Evolutionary conservation across 2,888 invertebrate genomes (phyloP).

Genomic region (Tupiocoris notatus): DNA sequence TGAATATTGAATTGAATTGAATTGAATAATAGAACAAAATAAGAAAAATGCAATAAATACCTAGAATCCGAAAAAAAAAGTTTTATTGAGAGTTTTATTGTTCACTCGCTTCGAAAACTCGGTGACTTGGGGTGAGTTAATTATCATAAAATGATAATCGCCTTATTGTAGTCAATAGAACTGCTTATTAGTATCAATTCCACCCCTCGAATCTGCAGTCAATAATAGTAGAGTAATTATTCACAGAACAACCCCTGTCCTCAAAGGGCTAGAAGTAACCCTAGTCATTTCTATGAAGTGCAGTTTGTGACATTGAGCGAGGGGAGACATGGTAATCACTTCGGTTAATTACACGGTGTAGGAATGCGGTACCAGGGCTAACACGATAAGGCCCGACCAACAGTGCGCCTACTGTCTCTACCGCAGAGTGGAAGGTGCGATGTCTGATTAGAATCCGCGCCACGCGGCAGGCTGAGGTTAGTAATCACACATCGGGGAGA

Average conservation of each 20-base stretch:
- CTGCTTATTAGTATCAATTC: background rate
- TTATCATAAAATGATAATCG: too few species aligned
- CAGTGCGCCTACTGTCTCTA: background rate
- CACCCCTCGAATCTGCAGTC: background rate
- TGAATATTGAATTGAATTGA: too few species aligned
- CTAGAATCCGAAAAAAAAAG: too few species aligned
- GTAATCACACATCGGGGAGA: background rate
- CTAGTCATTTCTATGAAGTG: background rate
- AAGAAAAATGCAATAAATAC: too few species aligned
- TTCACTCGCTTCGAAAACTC: too few species aligned
- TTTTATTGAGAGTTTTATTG: too few species aligned
- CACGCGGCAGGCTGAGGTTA: background rate
- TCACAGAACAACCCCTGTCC: background rate
- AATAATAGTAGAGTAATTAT: background rate
- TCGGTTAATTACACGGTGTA: background rate
- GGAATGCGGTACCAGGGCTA: background rate
- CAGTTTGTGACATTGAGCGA: background rate
- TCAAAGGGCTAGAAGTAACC: too few species aligned
- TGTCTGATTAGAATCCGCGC: background rate
- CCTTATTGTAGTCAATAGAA: too few species aligned
- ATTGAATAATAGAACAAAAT: too few species aligned
- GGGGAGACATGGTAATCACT: background rate
- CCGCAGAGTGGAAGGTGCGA: background rate
- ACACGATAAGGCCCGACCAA: background rate
- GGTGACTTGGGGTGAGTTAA: too few species aligned